A percentile compares a stretch with the other conserved stretches of the same genome.
Conservation (phyloP, 2,888 invertebrate species). For the Drosophila multiciliata region DNA sequence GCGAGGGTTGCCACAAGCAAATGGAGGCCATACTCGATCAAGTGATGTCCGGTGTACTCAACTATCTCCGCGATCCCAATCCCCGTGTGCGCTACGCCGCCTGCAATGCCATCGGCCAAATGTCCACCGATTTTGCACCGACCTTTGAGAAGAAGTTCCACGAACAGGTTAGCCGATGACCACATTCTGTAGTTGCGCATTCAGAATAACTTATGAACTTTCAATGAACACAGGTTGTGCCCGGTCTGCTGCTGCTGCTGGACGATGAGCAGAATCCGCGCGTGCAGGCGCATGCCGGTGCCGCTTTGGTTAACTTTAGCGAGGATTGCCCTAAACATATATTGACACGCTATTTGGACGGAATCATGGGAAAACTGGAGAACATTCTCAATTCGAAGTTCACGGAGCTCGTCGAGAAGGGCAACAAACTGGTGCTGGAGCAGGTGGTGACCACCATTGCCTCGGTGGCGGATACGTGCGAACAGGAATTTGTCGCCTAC, state of each 20-base stretch:
- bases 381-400: slow-evolving; percentile 95
- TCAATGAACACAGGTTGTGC: slow-evolving; percentile 88
- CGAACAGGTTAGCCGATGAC: slow-evolving; percentile 86
- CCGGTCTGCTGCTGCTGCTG: slow-evolving; percentile 93
- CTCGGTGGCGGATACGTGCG: slow-evolving; percentile 98
- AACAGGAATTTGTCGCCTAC: slow-evolving; percentile 97
- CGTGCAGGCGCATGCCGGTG: slow-evolving; percentile 93
- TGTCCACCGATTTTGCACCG: slow-evolving; percentile 99
- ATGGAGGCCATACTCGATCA: slow-evolving; percentile 98
- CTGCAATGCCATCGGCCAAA: slow-evolving; percentile 99
- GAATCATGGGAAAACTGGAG: slow-evolving; percentile 96
- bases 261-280: slow-evolving; percentile 96
- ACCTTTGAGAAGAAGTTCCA: slow-evolving; percentile 99
- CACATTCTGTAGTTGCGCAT: neutral
- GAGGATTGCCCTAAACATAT: slow-evolving; percentile 99
- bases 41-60: slow-evolving; percentile 95
- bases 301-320: slow-evolving; percentile 99
- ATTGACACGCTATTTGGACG: slow-evolving; percentile 94
- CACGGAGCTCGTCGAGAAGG: slow-evolving; percentile 96
- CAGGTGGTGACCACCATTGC: slow-evolving; percentile 99
- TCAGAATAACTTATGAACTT: neutral
- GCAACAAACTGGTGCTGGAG: slow-evolving; percentile 97
- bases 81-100: slow-evolving; percentile 92
- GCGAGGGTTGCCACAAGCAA: slow-evolving; percentile 99
- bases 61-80: slow-evolving; percentile 91